Evolutionary conservation across 2,888 invertebrate species (phyloP), one percentile per base, ranked within the genome.

Genomic region (Pachymerium ferrugineum): DNA sequence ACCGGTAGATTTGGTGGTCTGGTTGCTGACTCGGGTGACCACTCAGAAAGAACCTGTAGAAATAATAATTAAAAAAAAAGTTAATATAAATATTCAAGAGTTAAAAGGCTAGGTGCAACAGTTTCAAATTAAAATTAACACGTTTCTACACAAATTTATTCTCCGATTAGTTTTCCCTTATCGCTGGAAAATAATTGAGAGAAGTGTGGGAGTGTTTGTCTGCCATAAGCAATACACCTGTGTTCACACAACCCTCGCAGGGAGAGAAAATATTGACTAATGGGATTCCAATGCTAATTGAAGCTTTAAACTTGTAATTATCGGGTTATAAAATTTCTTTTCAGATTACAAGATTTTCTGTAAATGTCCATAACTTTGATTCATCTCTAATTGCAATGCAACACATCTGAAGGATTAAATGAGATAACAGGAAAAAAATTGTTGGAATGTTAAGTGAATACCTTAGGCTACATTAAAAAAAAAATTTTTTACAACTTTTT

Each of bases 1-100:
- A 54, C 29, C 5, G 75, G 74, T 74, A 75, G 73, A 70, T 74
- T 73, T 6, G 72, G 19, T 30, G 75, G 75, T 19, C 75, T 67
- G 19, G 35, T 54, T 12, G 29, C 6, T 2, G 70, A 35, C 8
- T 70, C 69, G n/a, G 69, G 70, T 12, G 69, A 16, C 68, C 70
- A 74, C 22, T 74, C 68, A 3, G 22, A 8, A 42, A 42, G 3
- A 42, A 42, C 42, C 42, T 42, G 42, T 8, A 42, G n/a, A n/a
- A n/a, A n/a, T n/a, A n/a, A n/a, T n/a, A n/a, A n/a, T n/a, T n/a
- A n/a, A n/a, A n/a, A n/a, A n/a, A n/a, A n/a, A n/a, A n/a, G n/a
- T n/a, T n/a, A n/a, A n/a, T n/a, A n/a, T n/a, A n/a, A n/a, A n/a
- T n/a, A n/a, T n/a, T n/a, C n/a, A n/a, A n/a, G n/a, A n/a, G n/a